Base-by-base conservation (phyloP, 2,888 invertebrate genomes). In the Cremastinae sp. region DNA sequence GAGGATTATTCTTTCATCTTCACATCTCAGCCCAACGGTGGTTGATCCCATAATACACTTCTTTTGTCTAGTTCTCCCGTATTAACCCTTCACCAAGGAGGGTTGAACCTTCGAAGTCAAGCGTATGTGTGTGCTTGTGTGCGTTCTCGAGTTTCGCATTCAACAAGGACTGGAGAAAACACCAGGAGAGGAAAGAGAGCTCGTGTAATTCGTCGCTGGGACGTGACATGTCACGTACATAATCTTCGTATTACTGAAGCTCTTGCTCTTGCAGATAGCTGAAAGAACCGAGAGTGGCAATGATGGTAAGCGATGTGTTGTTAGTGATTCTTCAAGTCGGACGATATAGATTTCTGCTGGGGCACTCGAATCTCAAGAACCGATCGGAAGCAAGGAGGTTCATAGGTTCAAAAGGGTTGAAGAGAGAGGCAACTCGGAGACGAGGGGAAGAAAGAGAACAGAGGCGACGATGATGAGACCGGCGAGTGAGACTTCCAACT, bases 1-100 rank as follows among this genome's bases (percentile, higher is more conserved):
- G 85, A 83, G 79, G 69, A 75, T 71, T 79, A 82, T 84, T 85
- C 83, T 81, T 86, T 85, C 84, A 83, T 85, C 84, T 81, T 82
- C 80, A 81, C 81, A 84, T 84, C 28, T 28, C 84, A 80, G 83
- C 79, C 83, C 80, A 79, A 83, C 74, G 80, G 5, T 28, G 79
- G 80, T 75, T 81, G 82, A 83, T 81, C 82, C 85, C 75, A 84
- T 81, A 83, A 83, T 83, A 82, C 82, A 80, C 81, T 79, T 61
- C 66, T 37, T 28, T 16, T 59, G 41, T 59, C 12, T 49, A 59
- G 41, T 7, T 43, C 39, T 39, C 43, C 41, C 51, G 43, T 35
- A 12, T 47, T 55, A 75, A 75, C 59, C 66, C 59, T 53, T 35
- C 49, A 43, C 49, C n/a, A 58, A 37, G 20, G 39, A 66, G 49